A percentile compares a stretch with the other conserved stretches of the same genome.
phyloP scores from a whole-genome alignment of 2,888 invertebrate species.

The Acanthopleura granulata region DNA sequence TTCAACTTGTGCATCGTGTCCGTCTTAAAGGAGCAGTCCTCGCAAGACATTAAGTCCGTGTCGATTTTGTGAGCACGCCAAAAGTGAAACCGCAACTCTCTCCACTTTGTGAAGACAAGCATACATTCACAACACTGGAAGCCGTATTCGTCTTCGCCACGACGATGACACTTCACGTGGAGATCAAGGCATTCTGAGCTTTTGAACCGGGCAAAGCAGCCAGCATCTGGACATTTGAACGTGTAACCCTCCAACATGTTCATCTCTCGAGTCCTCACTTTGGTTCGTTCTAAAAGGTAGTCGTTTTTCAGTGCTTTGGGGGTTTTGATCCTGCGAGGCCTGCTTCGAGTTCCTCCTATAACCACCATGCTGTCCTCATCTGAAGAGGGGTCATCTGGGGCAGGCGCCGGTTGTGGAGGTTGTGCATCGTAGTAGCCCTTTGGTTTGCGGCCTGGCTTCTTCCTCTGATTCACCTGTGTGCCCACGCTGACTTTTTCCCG shows the following conservation, averaged over 20 bases:
- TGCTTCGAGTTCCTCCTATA: not conserved
- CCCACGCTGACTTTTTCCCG: conserved; percentile 49
- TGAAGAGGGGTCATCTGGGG: not conserved
- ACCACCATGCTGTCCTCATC: not conserved
- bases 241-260: conserved; percentile 29
- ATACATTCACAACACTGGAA: conserved; percentile 80
- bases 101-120: conserved; percentile 75
- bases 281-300: conserved; percentile 49
- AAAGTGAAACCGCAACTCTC: conserved; percentile 78
- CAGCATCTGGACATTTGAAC: conserved; percentile 38
- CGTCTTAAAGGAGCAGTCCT: conserved; percentile 56
- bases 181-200: conserved; percentile 76
- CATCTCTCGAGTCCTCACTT: conserved; percentile 22
- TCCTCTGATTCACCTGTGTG: conserved; percentile 52
- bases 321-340: conserved; percentile 38
- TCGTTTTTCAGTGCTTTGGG: conserved; percentile 53
- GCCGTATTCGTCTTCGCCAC: conserved; percentile 40
- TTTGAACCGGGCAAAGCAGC: conserved; percentile 70
- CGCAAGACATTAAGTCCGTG: conserved; percentile 83
- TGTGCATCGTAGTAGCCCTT: conserved; percentile 20
- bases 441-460: conserved; percentile 46
- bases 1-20: conserved; percentile 76
- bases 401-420: no score
- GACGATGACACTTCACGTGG: conserved; percentile 77
- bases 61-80: conserved; percentile 82